Evolutionary conservation across 2,888 invertebrate genomes (phyloP), one percentile per base, ranked within the genome.

Genomic region (Drosophila mimetica): DNA sequence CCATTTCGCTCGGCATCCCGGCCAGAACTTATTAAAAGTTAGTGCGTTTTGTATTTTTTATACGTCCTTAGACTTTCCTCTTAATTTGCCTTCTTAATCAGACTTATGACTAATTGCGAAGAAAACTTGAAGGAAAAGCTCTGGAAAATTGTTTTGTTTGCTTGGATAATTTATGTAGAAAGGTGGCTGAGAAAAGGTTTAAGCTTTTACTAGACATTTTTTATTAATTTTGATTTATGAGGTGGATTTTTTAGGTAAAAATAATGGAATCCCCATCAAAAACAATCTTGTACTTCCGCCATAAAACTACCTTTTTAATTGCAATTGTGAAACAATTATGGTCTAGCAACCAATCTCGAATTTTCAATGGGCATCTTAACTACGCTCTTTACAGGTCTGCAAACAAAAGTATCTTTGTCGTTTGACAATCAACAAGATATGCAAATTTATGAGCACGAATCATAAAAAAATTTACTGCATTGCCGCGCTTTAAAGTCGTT

Each of bases 21-120:
- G 22, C 30, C 67, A 28, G 59, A 67, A 71, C 47, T 84, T 85
- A 82, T 82, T 87, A 87, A 87, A 85, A 81, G 69, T 81, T 87
- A 70, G 63, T 66, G 61, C 48, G 63, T 75, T 60, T 30, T n/a
- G 30, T 16, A 25, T 42, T 37, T 37, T 37, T 44, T 34, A 65
- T 20, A 37, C 32, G 37, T 37, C 54, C 80, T 75, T 71, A 64
- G 61, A 63, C 59, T 87, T 84, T 72, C 11, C 25, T 14, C 32
- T 52, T 72, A 61, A 77, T 81, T 74, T 81, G 64, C 70, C 58
- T 71, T 76, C 79, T 86, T 80, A 86, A 86, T 81, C 72, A 86
- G 85, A 51, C 22, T 64, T 71, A 57, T 77, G 75, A 84, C 75
- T 81, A 87, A 86, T 80, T 80, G 63, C 72, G 57, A 34, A 36